Evolutionary conservation across 1,140 invertebrate species (phyloP).

Genomic region (Platyscapa corneri): DNA sequence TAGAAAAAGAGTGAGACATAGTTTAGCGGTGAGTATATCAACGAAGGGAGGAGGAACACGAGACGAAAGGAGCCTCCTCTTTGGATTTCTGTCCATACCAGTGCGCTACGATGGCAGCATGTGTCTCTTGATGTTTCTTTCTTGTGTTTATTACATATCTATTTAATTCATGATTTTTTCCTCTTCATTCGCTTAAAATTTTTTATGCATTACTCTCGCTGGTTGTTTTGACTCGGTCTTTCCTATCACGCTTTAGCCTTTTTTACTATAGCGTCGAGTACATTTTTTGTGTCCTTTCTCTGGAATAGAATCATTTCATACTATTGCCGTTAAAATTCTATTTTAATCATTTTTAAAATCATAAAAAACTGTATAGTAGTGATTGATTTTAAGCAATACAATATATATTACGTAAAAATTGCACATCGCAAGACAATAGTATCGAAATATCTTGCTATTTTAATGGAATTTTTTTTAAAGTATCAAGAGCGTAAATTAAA

Average conservation of each 20-base stretch:
- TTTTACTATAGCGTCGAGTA: background rate
- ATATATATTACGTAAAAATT: background rate
- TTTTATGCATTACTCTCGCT: background rate
- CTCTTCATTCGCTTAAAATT: background rate
- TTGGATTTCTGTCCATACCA: background rate
- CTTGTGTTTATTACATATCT: slow-evolving; percentile 11
- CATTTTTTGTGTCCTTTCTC: background rate
- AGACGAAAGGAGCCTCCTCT: slow-evolving; percentile 3
- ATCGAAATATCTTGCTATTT: background rate
- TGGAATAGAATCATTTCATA: background rate
- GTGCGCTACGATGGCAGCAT: background rate
- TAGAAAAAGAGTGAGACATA: slow-evolving; percentile 23
- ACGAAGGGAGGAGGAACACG: slow-evolving; percentile 1
- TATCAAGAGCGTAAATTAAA: background rate
- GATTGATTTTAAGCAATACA: background rate
- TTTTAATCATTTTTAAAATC: background rate
- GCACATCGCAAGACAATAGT: background rate
- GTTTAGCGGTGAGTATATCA: slow-evolving; percentile 22
- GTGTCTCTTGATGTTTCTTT: background rate
- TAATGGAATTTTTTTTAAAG: background rate
- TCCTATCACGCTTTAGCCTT: background rate
- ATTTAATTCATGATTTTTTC: background rate
- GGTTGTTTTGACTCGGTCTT: background rate
- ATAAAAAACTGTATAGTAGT: background rate
- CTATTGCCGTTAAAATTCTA: background rate